phyloP scores from a whole-genome alignment of 2,113 vertebrate species.

The Sinocyclocheilus grahami region DNA sequence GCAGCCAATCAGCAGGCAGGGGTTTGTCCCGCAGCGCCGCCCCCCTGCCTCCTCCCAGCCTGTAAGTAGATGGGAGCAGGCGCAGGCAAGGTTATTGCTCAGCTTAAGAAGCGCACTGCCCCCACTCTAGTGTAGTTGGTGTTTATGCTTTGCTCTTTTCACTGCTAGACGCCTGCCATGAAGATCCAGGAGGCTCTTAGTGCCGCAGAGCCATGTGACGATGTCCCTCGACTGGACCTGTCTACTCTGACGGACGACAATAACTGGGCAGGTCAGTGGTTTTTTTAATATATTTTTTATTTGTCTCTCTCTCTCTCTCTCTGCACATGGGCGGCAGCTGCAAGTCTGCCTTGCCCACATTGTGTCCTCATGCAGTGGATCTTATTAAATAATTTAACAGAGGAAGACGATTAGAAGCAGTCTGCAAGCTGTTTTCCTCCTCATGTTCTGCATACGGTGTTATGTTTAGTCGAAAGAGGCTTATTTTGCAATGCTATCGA shows the following conservation, averaged over 20 bases:
- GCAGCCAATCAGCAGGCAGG: conserved; percentile 68
- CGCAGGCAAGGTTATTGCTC: conserved; percentile 59
- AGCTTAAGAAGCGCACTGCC: conserved; percentile 72
- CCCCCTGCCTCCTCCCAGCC: conserved; percentile 50
- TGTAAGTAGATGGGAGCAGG: conserved; percentile 64
- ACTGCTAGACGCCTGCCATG: conserved; percentile 85
- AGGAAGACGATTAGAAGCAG: not conserved
- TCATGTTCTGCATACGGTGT: not conserved
- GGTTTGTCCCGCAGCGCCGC: conserved; percentile 39
- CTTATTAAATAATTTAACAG: conserved; percentile 11
- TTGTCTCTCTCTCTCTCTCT: conserved; percentile 19
- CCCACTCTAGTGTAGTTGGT: conserved; percentile 58
- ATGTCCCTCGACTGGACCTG: conserved; percentile 88
- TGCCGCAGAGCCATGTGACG: conserved; percentile 75
- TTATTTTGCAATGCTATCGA: not conserved
- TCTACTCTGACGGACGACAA: conserved; percentile 82
- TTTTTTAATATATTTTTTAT: not conserved
- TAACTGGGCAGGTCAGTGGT: conserved; percentile 89
- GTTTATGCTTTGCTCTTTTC: conserved; percentile 55
- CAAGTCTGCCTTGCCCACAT: conserved; percentile 61
- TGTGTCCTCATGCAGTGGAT: conserved; percentile 31
- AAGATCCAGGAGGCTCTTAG: conserved; percentile 92
- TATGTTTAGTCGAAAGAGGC: not conserved
- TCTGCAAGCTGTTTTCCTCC: conserved; percentile 4
- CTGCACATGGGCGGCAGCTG: conserved; percentile 67